Evolutionary conservation across 2,888 invertebrate species (phyloP).

Genomic region (Macrosiphum euphorbiae): DNA sequence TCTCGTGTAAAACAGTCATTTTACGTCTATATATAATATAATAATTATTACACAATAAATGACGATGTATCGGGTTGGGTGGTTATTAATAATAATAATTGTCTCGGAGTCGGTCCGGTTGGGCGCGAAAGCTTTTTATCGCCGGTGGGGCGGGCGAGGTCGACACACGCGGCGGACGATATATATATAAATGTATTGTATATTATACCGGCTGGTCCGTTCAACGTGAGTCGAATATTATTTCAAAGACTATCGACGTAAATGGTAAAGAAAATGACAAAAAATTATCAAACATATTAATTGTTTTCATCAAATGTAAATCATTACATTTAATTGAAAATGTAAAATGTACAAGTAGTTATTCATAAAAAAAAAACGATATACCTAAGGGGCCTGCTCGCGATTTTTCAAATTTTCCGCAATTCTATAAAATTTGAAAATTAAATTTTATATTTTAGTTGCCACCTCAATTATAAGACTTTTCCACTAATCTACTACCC

Average conservation of each 20-base stretch:
- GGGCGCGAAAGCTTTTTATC: neutral
- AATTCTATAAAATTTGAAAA: too few species aligned
- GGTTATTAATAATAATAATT: constrained; percentile 6
- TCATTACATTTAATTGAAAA: too few species aligned
- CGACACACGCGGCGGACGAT: neutral
- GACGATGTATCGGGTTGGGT: neutral
- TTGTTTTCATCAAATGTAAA: too few species aligned
- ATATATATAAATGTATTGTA: neutral
- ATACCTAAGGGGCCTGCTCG: too few species aligned
- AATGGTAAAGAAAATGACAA: too few species aligned
- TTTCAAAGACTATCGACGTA: neutral
- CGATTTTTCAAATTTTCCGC: too few species aligned
- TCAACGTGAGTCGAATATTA: neutral
- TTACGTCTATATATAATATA: neutral
- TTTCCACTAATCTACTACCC: too few species aligned
- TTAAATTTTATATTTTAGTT: too few species aligned
- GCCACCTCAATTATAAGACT: too few species aligned
- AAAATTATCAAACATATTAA: too few species aligned
- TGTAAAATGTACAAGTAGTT: too few species aligned
- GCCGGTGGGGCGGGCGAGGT: neutral
- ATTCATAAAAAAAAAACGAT: too few species aligned
- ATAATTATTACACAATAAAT: neutral
- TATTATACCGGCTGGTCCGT: neutral
- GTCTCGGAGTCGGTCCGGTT: neutral
- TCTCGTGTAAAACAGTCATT: neutral